These are phyloP conservation scores for Ptychodera flava DNA, from an alignment of 35 echinoderm and acorn worm genomes.

Conservation along the genomic window DNA sequence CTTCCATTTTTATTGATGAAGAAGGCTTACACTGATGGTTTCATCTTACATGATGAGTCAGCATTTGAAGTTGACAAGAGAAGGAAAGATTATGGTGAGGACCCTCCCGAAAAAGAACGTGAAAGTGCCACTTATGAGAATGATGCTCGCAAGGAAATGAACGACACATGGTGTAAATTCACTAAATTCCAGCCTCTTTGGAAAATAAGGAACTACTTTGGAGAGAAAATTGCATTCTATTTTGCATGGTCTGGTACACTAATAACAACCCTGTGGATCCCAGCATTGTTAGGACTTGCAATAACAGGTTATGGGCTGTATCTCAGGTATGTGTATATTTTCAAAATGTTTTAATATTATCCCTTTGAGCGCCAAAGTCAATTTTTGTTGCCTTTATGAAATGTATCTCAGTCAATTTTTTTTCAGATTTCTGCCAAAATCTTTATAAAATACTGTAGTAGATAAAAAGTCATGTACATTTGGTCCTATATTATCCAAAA, in stretches of 20 bases:
- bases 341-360: no score
- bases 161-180: constrained; percentile 77
- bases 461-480: no score
- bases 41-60: constrained; percentile 96
- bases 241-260: constrained; percentile 92
- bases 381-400: no score
- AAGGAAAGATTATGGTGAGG: background rate
- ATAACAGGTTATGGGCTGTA: constrained; percentile 85
- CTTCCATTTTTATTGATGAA: constrained; percentile 94
- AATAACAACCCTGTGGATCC: constrained; percentile 72
- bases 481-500: no score
- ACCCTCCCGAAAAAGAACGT: background rate
- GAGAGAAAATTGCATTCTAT: constrained; percentile 93
- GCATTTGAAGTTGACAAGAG: constrained; percentile 43
- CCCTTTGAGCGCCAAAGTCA: no score
- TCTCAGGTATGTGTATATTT: constrained; percentile 57
- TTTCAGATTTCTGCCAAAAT: no score
- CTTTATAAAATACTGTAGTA: no score
- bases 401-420: no score
- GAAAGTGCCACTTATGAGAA: background rate
- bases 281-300: constrained; percentile 73
- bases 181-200: constrained; percentile 88
- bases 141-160: constrained; percentile 38
- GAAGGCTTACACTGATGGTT: constrained; percentile 63
- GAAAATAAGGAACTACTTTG: constrained; percentile 99